Evolutionary conservation across 2,113 vertebrate genomes (phyloP).

Genomic region (Campylomormyrus numenius): DNA sequence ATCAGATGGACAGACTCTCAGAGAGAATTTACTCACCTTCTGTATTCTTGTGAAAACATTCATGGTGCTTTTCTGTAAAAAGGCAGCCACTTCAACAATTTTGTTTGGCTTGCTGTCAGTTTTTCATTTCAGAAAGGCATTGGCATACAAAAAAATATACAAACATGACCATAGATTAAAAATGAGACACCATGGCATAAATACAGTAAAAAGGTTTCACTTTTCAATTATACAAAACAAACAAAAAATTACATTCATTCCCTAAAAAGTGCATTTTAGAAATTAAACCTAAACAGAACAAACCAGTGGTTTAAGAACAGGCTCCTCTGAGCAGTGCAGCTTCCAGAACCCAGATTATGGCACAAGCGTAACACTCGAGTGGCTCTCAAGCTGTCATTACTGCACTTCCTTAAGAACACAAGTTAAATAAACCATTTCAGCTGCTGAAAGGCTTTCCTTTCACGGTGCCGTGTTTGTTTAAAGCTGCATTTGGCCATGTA

Average conservation of each 20-base stretch:
- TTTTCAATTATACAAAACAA: constrained; percentile 39
- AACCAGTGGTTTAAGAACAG: background rate
- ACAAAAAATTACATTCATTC: constrained; percentile 72
- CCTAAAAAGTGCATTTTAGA: constrained; percentile 78
- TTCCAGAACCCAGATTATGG: background rate
- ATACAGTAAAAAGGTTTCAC: constrained; percentile 75
- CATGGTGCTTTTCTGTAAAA: constrained; percentile 73
- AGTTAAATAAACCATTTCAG: background rate
- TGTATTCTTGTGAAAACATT: constrained; percentile 55
- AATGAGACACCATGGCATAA: constrained; percentile 69
- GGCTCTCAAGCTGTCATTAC: background rate
- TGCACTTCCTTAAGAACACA: background rate
- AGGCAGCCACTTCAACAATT: constrained; percentile 80
- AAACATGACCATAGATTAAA: constrained; percentile 74
- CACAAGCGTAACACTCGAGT: background rate
- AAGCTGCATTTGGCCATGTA: background rate
- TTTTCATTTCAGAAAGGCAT: constrained; percentile 58
- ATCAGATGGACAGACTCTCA: background rate
- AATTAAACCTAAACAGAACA: constrained; percentile 54
- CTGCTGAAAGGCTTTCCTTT: background rate
- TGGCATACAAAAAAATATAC: constrained; percentile 80
- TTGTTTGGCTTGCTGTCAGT: constrained; percentile 12
- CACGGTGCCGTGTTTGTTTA: background rate
- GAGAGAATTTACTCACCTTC: constrained; percentile 45
- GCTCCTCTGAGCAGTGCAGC: background rate